phyloP scores from a whole-genome alignment of 30 jellyfish, hydroid and myxozoan genomes.

The Pseudorhiza aurosa region DNA sequence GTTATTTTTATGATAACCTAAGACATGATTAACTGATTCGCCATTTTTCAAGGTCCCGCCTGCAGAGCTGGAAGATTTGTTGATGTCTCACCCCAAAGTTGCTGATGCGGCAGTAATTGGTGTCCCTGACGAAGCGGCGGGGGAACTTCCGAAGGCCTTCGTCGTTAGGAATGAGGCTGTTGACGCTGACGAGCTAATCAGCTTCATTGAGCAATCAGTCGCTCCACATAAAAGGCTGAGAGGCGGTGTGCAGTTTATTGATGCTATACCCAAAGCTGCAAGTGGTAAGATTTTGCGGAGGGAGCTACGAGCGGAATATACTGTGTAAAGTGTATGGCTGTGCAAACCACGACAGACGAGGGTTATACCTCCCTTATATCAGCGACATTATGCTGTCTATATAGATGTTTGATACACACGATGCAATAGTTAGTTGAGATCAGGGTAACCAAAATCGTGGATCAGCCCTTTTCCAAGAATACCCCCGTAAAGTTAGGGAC shows the following conservation, averaged over 20 bases:
- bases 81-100: slow-evolving; percentile 71
- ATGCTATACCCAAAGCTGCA: slow-evolving; percentile 73
- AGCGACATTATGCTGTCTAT: no score
- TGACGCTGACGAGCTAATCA: slow-evolving; percentile 63
- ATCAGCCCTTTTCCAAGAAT: no score
- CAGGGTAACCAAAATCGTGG: no score
- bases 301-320: slow-evolving; percentile 52
- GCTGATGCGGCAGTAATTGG: slow-evolving; percentile 92
- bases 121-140: slow-evolving; percentile 80
- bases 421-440: no score
- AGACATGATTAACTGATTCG: neutral
- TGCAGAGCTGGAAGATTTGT: slow-evolving; percentile 89
- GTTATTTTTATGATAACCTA: no score
- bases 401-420: no score
- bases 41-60: slow-evolving; percentile 80
- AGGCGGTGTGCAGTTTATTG: slow-evolving; percentile 90
- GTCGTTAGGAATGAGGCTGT: slow-evolving; percentile 46
- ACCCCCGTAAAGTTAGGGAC: no score
- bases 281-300: slow-evolving; percentile 89
- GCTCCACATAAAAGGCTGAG: slow-evolving; percentile 81
- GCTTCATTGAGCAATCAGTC: slow-evolving; percentile 46
- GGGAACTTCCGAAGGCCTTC: slow-evolving; percentile 90
- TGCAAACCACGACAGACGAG: no score
- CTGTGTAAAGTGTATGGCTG: no score
- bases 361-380: no score